A percentile compares a stretch with the other conserved stretches of the same genome.
phyloP scores from a whole-genome alignment of 2,888 invertebrate genomes.

The Xestia rhomboidea region DNA sequence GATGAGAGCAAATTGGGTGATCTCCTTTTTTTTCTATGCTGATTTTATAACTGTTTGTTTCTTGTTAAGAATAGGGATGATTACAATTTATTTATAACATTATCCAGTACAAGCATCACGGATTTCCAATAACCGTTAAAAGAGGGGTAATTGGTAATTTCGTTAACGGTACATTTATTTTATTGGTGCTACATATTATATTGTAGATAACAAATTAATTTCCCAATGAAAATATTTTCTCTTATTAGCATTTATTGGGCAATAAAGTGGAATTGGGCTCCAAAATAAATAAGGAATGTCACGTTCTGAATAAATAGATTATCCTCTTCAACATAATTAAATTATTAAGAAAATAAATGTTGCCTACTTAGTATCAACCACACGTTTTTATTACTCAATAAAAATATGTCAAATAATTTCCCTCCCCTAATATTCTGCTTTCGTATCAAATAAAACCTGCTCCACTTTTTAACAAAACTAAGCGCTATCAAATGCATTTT shows the following conservation, averaged over 20 bases:
- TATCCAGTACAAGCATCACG: background rate
- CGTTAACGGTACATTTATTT: slow-evolving; percentile 22
- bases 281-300: background rate
- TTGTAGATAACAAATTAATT: background rate
- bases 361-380: background rate
- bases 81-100: background rate
- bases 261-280: background rate
- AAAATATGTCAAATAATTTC: background rate
- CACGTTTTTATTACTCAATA: slow-evolving; percentile 3
- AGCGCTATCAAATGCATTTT: slow-evolving; percentile 13
- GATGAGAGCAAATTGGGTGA: background rate
- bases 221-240: background rate
- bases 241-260: background rate
- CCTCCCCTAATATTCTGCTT: background rate
- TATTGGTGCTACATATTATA: slow-evolving; percentile 1
- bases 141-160: background rate
- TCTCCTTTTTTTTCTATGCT: background rate
- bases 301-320: background rate
- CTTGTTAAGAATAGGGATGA: background rate
- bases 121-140: background rate
- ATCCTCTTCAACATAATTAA: background rate
- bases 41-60: background rate
- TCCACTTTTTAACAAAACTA: slow-evolving; percentile 1
- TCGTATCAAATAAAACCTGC: background rate
- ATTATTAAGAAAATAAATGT: background rate